Evolutionary conservation across 2,113 vertebrate genomes (phyloP).

Genomic region (Hyla sarda): DNA sequence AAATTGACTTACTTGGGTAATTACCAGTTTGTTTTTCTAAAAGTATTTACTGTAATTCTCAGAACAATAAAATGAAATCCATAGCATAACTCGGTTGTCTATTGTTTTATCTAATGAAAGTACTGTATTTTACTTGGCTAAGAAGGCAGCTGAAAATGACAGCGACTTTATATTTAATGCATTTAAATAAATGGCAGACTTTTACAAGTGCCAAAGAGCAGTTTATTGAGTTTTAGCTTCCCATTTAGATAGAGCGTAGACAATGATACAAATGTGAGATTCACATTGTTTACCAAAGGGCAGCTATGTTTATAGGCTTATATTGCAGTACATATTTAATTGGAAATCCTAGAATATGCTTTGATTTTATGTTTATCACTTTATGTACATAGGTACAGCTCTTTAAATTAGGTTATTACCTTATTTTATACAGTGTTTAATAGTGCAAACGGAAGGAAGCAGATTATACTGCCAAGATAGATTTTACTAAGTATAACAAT

Average conservation of each 20-base stretch:
- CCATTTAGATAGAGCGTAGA: slow-evolving; percentile 63
- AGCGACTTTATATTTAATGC: slow-evolving; percentile 72
- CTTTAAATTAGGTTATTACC: neutral
- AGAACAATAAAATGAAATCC: slow-evolving; percentile 71
- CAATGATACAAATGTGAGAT: slow-evolving; percentile 63
- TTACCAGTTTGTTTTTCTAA: slow-evolving; percentile 67
- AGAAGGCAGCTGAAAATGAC: slow-evolving; percentile 67
- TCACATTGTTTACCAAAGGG: slow-evolving; percentile 44
- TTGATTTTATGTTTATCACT: slow-evolving; percentile 17
- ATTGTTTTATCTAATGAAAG: slow-evolving; percentile 71
- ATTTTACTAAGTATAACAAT: neutral
- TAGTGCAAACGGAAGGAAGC: neutral
- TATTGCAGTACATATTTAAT: neutral
- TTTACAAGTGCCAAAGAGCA: slow-evolving; percentile 58
- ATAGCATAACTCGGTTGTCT: slow-evolving; percentile 67
- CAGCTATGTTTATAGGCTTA: slow-evolving; percentile 27
- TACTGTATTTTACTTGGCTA: slow-evolving; percentile 68
- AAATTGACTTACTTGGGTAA: slow-evolving; percentile 66
- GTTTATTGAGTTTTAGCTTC: slow-evolving; percentile 68
- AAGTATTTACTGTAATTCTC: slow-evolving; percentile 64
- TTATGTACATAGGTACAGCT: neutral
- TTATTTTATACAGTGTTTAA: neutral
- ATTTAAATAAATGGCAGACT: slow-evolving; percentile 66
- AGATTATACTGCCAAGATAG: neutral
- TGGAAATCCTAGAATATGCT: neutral